Conservation (phyloP, 2,888 invertebrate species). For the Sipunculus nudus region DNA sequence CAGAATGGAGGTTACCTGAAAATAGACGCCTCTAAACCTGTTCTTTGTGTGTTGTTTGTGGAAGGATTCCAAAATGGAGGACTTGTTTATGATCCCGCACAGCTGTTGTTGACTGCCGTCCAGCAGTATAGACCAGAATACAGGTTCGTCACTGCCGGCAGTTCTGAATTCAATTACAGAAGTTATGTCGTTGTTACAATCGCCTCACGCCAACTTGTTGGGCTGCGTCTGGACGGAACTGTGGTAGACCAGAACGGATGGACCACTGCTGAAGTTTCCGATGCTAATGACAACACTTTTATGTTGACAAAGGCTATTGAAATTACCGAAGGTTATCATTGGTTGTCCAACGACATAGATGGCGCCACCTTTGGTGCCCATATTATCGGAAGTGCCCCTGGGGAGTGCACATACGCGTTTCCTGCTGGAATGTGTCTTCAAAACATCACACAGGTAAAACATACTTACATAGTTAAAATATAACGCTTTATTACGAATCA, state of each 20-base stretch:
- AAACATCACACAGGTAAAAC: no score
- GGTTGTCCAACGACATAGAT: not conserved
- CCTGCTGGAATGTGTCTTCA: constrained; percentile 26
- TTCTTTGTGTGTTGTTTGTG: no score
- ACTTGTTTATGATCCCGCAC: no score
- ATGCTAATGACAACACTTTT: not conserved
- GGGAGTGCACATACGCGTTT: constrained; percentile 21
- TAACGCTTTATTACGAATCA: no score
- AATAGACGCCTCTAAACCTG: no score
- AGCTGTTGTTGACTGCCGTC: no score
- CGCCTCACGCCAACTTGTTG: not conserved
- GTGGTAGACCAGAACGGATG: not conserved
- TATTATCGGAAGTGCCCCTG: constrained; percentile 13
- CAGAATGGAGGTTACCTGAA: no score
- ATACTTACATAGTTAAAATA: no score
- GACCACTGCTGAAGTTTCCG: not conserved
- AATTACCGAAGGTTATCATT: constrained; percentile 3
- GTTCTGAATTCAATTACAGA: not conserved
- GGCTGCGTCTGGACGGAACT: not conserved
- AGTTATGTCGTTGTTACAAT: constrained; percentile 7
- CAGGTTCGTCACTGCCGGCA: constrained; percentile 9
- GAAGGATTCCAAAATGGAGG: no score
- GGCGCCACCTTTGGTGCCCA: constrained; percentile 20
- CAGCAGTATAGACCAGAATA: constrained; percentile 9
- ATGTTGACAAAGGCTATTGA: not conserved